These are phyloP conservation scores for Cepaea hortensis DNA, from an alignment of 2,888 invertebrate species.

Conservation along the genomic window DNA sequence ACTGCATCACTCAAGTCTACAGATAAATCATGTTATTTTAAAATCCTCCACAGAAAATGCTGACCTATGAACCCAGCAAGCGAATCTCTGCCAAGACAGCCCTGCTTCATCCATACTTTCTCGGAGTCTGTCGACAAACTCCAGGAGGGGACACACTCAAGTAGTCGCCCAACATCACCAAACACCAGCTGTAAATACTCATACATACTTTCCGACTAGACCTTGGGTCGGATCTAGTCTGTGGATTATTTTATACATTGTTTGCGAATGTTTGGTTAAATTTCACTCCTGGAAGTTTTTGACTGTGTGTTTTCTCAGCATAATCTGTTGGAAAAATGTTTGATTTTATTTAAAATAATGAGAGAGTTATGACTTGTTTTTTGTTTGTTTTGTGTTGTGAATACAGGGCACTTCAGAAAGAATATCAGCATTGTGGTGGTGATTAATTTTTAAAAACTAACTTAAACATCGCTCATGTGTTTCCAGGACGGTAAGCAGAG, in stretches of 20 bases:
- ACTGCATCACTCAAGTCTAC: background rate
- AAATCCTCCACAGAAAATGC: slow-evolving; percentile 83
- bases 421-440: too few relatives aligned
- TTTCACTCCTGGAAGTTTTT: background rate
- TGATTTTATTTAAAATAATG: too few relatives aligned
- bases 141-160: slow-evolving; percentile 45
- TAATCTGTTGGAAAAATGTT: too few relatives aligned
- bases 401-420: too few relatives aligned
- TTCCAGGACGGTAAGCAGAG: too few relatives aligned
- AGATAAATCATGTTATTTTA: background rate
- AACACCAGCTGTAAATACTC: background rate
- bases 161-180: background rate
- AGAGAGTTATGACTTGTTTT: too few relatives aligned
- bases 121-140: slow-evolving; percentile 57
- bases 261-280: background rate
- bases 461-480: too few relatives aligned
- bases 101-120: slow-evolving; percentile 79
- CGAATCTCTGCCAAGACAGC: slow-evolving; percentile 87
- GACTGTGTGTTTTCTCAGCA: background rate
- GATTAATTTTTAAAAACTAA: too few relatives aligned
- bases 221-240: background rate
- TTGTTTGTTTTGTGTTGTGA: background rate
- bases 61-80: slow-evolving; percentile 90
- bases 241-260: background rate
- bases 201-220: background rate